Conservation (phyloP, 2,888 invertebrate species). For the Catocala nupta region DNA sequence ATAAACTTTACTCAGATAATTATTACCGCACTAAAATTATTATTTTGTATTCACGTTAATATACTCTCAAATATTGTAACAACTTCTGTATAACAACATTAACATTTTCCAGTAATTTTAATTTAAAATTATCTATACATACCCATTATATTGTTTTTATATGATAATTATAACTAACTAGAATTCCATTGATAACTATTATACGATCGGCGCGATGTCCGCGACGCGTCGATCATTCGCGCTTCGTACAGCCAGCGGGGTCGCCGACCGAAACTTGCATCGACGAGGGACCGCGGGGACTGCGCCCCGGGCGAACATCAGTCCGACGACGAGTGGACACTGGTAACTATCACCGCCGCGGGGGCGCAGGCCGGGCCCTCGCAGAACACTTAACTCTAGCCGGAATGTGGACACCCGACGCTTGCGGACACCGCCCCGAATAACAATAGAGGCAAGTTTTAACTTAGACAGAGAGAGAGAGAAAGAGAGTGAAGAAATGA, state of each 20-base stretch:
- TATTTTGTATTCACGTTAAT: constrained; percentile 80
- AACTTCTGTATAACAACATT: constrained; percentile 87
- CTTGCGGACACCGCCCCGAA: constrained; percentile 43
- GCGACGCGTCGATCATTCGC: constrained; percentile 25
- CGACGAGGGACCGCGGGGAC: neutral
- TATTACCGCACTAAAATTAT: constrained; percentile 77
- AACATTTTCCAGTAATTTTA: constrained; percentile 81
- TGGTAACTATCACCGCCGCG: neutral
- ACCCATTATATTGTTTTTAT: constrained; percentile 71
- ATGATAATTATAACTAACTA: constrained; percentile 80
- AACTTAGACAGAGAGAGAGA: constrained; percentile 56
- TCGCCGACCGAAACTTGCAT: neutral
- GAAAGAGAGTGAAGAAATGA: constrained; percentile 55
- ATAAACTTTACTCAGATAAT: constrained; percentile 67
- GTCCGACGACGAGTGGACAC: neutral
- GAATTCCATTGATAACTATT: constrained; percentile 73
- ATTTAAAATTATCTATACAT: constrained; percentile 80
- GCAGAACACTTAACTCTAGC: constrained; percentile 24
- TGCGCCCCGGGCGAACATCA: neutral
- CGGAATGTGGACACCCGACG: constrained; percentile 32
- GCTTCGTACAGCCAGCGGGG: constrained; percentile 32
- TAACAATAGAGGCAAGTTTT: constrained; percentile 52
- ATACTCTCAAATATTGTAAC: constrained; percentile 88
- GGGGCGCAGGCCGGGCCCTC: constrained; percentile 13
- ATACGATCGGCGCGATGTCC: constrained; percentile 41